Evolutionary conservation across 2,797 vertebrate species (phyloP).

Genomic region (Molossus molossus): DNA sequence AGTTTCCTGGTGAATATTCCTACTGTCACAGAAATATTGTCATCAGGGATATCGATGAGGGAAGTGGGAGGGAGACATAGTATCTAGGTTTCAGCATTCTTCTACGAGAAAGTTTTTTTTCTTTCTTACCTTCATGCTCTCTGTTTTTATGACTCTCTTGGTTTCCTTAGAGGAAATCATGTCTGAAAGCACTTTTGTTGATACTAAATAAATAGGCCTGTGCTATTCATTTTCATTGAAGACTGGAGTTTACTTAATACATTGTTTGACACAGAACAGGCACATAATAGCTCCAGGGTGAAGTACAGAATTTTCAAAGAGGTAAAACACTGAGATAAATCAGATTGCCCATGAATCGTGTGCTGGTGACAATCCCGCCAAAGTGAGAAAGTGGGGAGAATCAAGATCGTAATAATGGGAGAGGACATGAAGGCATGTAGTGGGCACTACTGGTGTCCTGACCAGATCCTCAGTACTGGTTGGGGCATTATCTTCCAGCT

Average conservation of each 20-base stretch:
- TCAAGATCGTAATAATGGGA: background rate
- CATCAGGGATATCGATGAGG: background rate
- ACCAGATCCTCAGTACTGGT: background rate
- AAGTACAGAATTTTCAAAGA: constrained; percentile 66
- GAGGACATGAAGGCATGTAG: background rate
- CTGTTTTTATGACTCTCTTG: constrained; percentile 60
- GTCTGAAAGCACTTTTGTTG: constrained; percentile 48
- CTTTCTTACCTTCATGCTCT: constrained; percentile 38
- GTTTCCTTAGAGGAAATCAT: constrained; percentile 70
- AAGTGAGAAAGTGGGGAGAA: constrained; percentile 20
- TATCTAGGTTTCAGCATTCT: constrained; percentile 13
- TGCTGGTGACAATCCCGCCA: constrained; percentile 57
- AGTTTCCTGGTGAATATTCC: constrained; percentile 52
- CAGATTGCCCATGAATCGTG: constrained; percentile 57
- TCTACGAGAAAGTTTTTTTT: constrained; percentile 42
- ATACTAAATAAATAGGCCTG: constrained; percentile 71
- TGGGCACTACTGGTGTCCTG: background rate
- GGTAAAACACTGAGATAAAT: constrained; percentile 74
- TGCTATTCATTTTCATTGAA: constrained; percentile 74
- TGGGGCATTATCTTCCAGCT: background rate
- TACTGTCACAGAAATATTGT: constrained; percentile 7
- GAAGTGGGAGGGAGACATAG: constrained; percentile 1
- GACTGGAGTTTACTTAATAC: constrained; percentile 69
- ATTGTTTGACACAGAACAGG: constrained; percentile 74
- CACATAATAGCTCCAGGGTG: constrained; percentile 19